phyloP scores from a whole-genome alignment of 2,797 vertebrate genomes.

The Pteropus rufus region DNA sequence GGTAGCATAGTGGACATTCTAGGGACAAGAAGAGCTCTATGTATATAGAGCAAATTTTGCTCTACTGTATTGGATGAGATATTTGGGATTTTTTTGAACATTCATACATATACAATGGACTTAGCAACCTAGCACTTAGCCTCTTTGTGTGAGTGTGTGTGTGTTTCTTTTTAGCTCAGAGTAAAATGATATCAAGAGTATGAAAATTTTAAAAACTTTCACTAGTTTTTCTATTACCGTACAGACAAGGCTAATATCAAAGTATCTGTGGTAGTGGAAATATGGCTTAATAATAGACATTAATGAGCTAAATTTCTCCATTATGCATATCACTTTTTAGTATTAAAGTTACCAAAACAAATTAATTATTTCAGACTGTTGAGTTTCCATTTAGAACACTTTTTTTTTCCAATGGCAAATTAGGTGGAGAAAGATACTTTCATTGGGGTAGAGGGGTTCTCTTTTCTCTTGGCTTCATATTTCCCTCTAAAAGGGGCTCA shows the following conservation, averaged over 20 bases:
- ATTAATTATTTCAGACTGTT: constrained; percentile 30
- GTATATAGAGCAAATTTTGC: not conserved
- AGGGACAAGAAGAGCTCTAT: not conserved
- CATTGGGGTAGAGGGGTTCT: fast-evolving
- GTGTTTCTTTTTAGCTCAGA: not conserved
- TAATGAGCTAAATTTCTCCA: constrained; percentile 20
- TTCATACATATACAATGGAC: not conserved
- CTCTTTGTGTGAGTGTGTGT: not conserved
- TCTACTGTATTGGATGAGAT: not conserved
- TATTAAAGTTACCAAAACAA: not conserved
- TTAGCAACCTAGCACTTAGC: not conserved
- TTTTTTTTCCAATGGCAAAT: not conserved
- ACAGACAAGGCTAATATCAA: constrained; percentile 29
- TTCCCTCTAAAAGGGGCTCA: not conserved
- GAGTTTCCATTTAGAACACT: not conserved
- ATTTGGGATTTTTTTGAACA: not conserved
- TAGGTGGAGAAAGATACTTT: not conserved
- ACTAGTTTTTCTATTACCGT: not conserved
- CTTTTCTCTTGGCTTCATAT: not conserved
- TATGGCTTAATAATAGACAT: constrained; percentile 35
- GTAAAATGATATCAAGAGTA: not conserved
- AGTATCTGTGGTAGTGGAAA: not conserved
- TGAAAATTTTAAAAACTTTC: not conserved
- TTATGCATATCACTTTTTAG: constrained; percentile 19
- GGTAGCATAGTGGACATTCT: not conserved